phyloP scores from a whole-genome alignment of 2,797 vertebrate species.

The Petrocephalus sullivani region DNA sequence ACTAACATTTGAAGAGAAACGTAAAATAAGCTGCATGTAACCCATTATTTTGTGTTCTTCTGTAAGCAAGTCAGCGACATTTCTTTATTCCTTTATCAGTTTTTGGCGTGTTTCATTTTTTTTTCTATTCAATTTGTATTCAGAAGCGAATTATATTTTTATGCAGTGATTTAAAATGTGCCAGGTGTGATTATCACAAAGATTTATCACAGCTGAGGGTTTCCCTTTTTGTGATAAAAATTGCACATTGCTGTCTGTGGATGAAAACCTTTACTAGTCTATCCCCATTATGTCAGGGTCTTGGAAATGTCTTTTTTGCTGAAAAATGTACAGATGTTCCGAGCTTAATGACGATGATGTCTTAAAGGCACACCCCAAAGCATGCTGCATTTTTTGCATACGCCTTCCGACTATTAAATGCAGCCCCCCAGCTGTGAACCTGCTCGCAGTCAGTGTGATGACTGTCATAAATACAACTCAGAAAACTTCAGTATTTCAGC shows the following conservation, averaged over 20 bases:
- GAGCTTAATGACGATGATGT: neutral
- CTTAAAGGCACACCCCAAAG: neutral
- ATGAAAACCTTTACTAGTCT: neutral
- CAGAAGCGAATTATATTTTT: neutral
- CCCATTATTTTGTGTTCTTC: neutral
- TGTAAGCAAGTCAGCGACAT: neutral
- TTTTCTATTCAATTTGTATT: neutral
- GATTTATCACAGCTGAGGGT: neutral
- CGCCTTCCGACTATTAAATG: neutral
- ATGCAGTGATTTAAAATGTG: neutral
- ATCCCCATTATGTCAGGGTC: neutral
- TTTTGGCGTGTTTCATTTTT: neutral
- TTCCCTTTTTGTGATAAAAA: neutral
- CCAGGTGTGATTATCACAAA: neutral
- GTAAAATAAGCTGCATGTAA: neutral
- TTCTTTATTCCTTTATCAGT: too few species aligned
- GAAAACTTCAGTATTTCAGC: neutral
- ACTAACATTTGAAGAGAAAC: neutral
- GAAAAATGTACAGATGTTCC: neutral
- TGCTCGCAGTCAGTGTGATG: neutral
- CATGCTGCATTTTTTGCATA: neutral
- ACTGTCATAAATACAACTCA: neutral
- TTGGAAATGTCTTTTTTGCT: neutral
- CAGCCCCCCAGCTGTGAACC: neutral
- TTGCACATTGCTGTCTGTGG: neutral